Conservation (phyloP, 2,888 invertebrate genomes). For the Sesamia inferens region DNA sequence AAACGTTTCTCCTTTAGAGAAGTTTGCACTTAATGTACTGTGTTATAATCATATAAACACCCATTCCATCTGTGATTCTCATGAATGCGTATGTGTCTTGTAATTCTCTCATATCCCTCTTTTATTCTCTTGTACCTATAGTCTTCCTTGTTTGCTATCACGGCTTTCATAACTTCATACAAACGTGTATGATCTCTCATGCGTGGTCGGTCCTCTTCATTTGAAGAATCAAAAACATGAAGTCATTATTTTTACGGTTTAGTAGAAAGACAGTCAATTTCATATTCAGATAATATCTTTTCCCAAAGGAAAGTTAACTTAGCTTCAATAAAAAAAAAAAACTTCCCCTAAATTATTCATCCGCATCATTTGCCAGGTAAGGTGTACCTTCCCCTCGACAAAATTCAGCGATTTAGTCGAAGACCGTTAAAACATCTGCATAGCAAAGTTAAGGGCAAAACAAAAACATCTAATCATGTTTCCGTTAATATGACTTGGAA, state of each 20-base stretch:
- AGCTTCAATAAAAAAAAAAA: conserved; percentile 39
- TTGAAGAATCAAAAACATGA: not conserved
- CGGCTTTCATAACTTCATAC: not conserved
- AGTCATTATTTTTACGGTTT: not conserved
- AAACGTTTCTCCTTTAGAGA: conserved; percentile 13
- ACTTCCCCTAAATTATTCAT: conserved; percentile 54
- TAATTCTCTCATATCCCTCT: not conserved
- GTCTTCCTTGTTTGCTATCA: not conserved
- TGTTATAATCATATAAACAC: not conserved
- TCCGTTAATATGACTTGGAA: conserved; percentile 4
- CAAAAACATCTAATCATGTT: conserved; percentile 8
- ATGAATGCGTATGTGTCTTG: not conserved
- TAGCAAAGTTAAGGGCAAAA: conserved; percentile 39
- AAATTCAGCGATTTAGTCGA: conserved; percentile 40
- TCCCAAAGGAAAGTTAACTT: conserved; percentile 17
- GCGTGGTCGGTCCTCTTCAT: not conserved
- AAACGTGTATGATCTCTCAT: not conserved
- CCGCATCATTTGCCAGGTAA: conserved; percentile 46
- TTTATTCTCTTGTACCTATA: not conserved
- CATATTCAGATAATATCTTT: conserved; percentile 8
- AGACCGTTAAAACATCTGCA: conserved; percentile 66
- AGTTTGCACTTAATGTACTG: not conserved
- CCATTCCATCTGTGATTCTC: not conserved
- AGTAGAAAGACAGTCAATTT: conserved; percentile 13
- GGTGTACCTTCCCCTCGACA: conserved; percentile 52